Base-by-base conservation (phyloP, 2,888 invertebrate genomes). In the Acholoe squamosa region DNA sequence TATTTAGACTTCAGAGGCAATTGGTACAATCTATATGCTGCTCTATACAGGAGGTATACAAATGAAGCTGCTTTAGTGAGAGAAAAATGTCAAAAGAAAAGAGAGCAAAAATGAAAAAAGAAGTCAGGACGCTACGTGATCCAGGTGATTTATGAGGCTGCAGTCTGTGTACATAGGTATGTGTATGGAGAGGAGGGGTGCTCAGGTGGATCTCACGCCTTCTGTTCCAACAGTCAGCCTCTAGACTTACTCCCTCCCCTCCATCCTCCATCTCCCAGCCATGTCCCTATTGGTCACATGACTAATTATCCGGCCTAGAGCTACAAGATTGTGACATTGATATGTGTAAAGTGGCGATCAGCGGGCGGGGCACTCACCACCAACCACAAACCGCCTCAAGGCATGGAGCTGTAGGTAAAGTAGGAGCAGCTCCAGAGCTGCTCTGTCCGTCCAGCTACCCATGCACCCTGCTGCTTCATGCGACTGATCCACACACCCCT, bases 291-390 rank as follows among this genome's bases (percentile, higher is more conserved):
- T 86, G 86, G 86, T 86, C 86, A 86, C 86, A 54, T 86, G 86
- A 86, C 54, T 86, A 86, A 86, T 86, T 86, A 86, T 86, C 86
- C 52, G 5, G n/a, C 25, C 51, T 86, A 86, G 54, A 86, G 86
- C 86, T 52, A 54, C 86, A 86, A 52, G 86, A 86, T 56, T 86
- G 86, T 86, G 86, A 86, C 86, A 86, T 54, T 86, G 86, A 86
- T 54, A 56, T 86, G 52, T 86, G 86, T n/a, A 86, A 86, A 86
- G 28, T 86, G 54, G 86, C 52, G 77, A 16, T 43, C 43, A 43
- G 52, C 28, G 76, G 76, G 25, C 1, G 76, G 76, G 31, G 76
- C n/a, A 31, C 28, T 19, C 43, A 43, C 43, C 43, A 43, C 43
- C 43, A 43, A 43, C 43, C 43, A 43, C 43, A 43, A 43, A 43